Evolutionary conservation across 2,113 vertebrate species (phyloP).

Genomic region (Lucifuga dentata): DNA sequence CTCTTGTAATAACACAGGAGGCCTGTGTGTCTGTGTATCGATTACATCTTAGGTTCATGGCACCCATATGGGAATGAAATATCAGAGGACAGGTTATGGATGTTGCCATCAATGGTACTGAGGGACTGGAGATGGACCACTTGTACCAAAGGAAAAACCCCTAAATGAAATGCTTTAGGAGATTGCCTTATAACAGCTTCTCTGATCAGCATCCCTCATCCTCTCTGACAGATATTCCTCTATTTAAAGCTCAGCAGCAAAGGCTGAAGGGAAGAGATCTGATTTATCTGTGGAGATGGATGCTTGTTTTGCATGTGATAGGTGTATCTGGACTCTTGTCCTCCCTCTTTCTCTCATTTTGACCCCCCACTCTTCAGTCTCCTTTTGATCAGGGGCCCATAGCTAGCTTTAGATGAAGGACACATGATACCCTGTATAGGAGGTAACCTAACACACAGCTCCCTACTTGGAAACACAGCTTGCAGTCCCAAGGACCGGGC

Average conservation of each 20-base stretch:
- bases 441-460: slow-evolving; percentile 80
- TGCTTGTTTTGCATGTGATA: slow-evolving; percentile 41
- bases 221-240: background rate
- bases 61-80: slow-evolving; percentile 80
- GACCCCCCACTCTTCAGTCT: slow-evolving; percentile 55
- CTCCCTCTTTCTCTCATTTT: slow-evolving; percentile 40
- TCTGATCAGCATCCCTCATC: slow-evolving; percentile 18
- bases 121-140: slow-evolving; percentile 69
- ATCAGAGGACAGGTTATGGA: slow-evolving; percentile 84
- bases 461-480: slow-evolving; percentile 63
- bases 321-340: slow-evolving; percentile 50
- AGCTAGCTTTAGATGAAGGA: slow-evolving; percentile 78
- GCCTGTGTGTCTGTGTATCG: slow-evolving; percentile 84
- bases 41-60: slow-evolving; percentile 81
- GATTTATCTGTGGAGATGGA: slow-evolving; percentile 34
- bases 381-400: slow-evolving; percentile 82
- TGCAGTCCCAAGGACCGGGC: slow-evolving; percentile 65
- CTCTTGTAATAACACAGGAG: slow-evolving; percentile 84
- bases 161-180: slow-evolving; percentile 24
- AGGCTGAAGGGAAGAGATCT: slow-evolving; percentile 23
- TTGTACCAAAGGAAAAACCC: slow-evolving; percentile 39
- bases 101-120: slow-evolving; percentile 75
- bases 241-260: slow-evolving; percentile 17
- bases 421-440: slow-evolving; percentile 77
- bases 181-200: slow-evolving; percentile 18